Evolutionary conservation across 2,113 vertebrate genomes (phyloP).

Genomic region (Pelobates fuscus): DNA sequence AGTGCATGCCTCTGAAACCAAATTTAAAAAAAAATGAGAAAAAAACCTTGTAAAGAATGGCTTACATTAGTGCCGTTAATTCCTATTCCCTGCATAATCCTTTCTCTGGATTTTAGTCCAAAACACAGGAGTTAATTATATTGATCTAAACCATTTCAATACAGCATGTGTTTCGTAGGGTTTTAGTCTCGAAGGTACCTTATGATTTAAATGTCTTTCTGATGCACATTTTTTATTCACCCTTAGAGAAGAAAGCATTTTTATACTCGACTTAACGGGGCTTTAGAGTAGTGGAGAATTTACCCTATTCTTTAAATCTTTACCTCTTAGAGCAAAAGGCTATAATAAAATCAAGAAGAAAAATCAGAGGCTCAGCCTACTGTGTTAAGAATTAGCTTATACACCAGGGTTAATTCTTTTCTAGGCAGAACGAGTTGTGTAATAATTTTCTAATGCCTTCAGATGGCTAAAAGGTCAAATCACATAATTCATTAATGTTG

Average conservation of each 20-base stretch:
- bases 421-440: too few relatives aligned
- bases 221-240: constrained; percentile 64
- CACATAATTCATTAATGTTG: too few relatives aligned
- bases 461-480: too few relatives aligned
- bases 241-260: constrained; percentile 58
- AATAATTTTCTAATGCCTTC: too few relatives aligned
- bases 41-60: constrained; percentile 53
- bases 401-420: background rate
- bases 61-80: constrained; percentile 72
- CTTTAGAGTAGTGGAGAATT: constrained; percentile 19
- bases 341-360: constrained; percentile 1
- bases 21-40: constrained; percentile 53
- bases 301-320: constrained; percentile 28
- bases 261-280: constrained; percentile 50
- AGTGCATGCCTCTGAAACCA: constrained; percentile 53
- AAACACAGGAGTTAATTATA: constrained; percentile 69
- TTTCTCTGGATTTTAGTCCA: constrained; percentile 72
- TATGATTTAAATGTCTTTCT: constrained; percentile 68
- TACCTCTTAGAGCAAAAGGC: background rate
- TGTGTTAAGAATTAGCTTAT: background rate
- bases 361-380: background rate
- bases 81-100: constrained; percentile 68
- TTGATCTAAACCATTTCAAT: constrained; percentile 68
- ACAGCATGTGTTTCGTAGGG: constrained; percentile 63
- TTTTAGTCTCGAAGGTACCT: constrained; percentile 62